A percentile compares a stretch with the other conserved stretches of the same genome.
Evolutionary conservation across 2,797 vertebrate genomes (phyloP).

Genomic region (Chaenodraco wilsoni): DNA sequence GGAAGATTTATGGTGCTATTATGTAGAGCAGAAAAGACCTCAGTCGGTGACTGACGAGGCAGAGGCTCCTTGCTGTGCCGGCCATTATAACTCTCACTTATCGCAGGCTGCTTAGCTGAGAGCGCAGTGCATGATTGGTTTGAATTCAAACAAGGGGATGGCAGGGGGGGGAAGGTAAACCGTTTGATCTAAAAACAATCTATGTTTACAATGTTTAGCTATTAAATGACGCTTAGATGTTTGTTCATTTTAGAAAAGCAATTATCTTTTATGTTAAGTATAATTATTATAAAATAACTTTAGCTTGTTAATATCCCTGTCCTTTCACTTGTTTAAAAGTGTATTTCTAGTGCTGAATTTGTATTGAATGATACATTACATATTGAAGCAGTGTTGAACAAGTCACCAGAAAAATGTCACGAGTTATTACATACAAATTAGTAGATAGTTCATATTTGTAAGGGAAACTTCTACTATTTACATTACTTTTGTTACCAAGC

Average conservation of each 20-base stretch:
- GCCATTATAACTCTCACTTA: conserved; percentile 63
- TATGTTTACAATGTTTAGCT: neutral
- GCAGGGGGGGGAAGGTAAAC: neutral
- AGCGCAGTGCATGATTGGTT: conserved; percentile 25
- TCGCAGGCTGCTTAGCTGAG: conserved; percentile 38
- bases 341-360: neutral
- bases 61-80: conserved; percentile 56
- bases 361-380: neutral
- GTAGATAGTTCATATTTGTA: neutral
- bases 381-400: neutral
- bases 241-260: neutral
- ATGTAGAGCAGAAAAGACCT: conserved; percentile 49
- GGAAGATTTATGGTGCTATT: conserved; percentile 63
- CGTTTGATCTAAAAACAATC: neutral
- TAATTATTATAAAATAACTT: neutral
- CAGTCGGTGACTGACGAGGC: conserved; percentile 57
- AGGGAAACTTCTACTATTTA: neutral
- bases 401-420: neutral
- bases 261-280: neutral
- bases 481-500: neutral
- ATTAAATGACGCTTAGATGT: neutral
- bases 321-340: neutral
- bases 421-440: neutral
- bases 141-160: conserved; percentile 16
- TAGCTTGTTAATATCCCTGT: neutral